Evolutionary conservation across 1,140 invertebrate species (phyloP).

Genomic region (Drosophila malerkotliana): DNA sequence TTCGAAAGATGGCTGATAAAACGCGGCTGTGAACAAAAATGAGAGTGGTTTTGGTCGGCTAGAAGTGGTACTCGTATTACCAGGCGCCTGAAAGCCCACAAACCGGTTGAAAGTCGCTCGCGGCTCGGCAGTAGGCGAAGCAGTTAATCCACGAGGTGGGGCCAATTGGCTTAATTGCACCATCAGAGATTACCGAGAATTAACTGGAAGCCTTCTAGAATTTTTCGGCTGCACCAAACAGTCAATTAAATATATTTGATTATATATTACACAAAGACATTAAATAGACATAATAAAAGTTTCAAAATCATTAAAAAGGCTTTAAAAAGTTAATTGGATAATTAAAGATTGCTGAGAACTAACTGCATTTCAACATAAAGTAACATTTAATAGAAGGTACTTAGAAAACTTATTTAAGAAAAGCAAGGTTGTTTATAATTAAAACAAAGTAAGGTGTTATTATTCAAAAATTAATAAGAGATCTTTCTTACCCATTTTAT

Average conservation of each 20-base stretch:
- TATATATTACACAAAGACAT: too few relatives aligned
- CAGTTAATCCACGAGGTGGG: conserved; percentile 30
- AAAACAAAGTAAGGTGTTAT: too few relatives aligned
- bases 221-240: neutral
- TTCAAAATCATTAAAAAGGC: neutral
- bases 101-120: conserved; percentile 58
- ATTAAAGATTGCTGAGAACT: too few relatives aligned
- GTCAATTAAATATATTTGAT: neutral
- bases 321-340: neutral
- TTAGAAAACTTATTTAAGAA: too few relatives aligned
- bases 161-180: conserved; percentile 12
- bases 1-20: conserved; percentile 32
- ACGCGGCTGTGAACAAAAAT: conserved; percentile 37
- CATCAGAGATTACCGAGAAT: conserved; percentile 5
- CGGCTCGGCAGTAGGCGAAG: conserved; percentile 21
- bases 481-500: too few relatives aligned
- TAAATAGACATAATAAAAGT: too few relatives aligned
- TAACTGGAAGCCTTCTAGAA: neutral
- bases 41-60: conserved; percentile 73
- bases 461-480: too few relatives aligned
- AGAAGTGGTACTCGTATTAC: conserved; percentile 58
- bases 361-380: neutral
- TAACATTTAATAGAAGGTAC: neutral
- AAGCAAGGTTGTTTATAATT: too few relatives aligned
- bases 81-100: conserved; percentile 6